phyloP scores from a whole-genome alignment of 2,113 vertebrate genomes.

The Oceanites oceanicus region DNA sequence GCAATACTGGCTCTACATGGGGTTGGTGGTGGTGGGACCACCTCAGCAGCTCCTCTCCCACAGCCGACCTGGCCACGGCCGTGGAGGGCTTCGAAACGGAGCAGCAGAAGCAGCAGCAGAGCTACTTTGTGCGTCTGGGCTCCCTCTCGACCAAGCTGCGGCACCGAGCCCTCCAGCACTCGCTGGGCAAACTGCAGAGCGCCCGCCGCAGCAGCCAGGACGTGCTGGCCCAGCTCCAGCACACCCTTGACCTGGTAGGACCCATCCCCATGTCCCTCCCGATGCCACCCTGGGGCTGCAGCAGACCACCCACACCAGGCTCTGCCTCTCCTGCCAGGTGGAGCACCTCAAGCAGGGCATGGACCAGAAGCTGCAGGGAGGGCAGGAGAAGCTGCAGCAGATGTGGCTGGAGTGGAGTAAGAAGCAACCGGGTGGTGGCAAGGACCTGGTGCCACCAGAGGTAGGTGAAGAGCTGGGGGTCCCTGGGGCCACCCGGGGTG shows the following conservation, averaged over 20 bases:
- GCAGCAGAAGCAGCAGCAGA: slow-evolving; percentile 69
- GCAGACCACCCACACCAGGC: rapidly evolving
- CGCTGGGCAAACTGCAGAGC: slow-evolving; percentile 80
- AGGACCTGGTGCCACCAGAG: neutral
- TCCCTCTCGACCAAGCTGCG: slow-evolving; percentile 85
- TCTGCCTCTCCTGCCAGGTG: slow-evolving; percentile 33
- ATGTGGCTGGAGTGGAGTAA: slow-evolving; percentile 83
- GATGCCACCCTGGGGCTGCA: rapidly evolving
- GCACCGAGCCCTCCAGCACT: slow-evolving; percentile 86
- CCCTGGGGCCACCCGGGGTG: rapidly evolving
- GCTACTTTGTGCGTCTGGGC: slow-evolving; percentile 93
- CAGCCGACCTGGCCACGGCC: slow-evolving; percentile 65
- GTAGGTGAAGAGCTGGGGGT: neutral
- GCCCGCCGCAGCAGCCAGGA: slow-evolving; percentile 77
- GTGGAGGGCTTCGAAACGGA: slow-evolving; percentile 64
- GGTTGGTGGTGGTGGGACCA: neutral
- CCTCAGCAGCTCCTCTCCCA: neutral
- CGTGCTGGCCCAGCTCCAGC: slow-evolving; percentile 80
- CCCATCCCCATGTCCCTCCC: rapidly evolving
- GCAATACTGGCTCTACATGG: rapidly evolving
- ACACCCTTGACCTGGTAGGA: slow-evolving; percentile 85
- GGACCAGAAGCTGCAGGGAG: slow-evolving; percentile 63
- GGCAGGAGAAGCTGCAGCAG: slow-evolving; percentile 81
- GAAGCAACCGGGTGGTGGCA: neutral
- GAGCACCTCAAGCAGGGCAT: slow-evolving; percentile 69